A percentile compares a stretch with the other conserved stretches of the same genome.
These are phyloP conservation scores for Porites australiensis DNA, from an alignment of 64 coral and sea anemone genomes.

Conservation along the genomic window DNA sequence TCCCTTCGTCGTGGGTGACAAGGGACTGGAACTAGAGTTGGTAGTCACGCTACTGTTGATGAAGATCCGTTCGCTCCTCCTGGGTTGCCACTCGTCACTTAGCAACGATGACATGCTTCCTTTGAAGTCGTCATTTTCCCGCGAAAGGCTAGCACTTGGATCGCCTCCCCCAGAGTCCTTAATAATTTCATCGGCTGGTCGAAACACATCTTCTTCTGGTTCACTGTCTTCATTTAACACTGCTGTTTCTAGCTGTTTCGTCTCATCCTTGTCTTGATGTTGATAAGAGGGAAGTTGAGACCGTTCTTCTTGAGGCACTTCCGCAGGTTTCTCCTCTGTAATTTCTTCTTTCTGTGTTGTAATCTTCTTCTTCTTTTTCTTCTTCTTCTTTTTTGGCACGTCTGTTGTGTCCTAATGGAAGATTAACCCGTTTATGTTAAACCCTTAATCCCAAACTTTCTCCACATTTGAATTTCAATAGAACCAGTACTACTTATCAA, in stretches of 20 bases:
- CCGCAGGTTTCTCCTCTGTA: background rate
- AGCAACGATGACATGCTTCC: constrained; percentile 19
- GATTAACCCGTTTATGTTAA: too few species aligned
- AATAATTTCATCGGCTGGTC: background rate
- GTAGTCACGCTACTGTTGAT: constrained; percentile 77
- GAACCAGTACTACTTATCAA: too few species aligned
- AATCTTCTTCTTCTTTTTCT: constrained; percentile 61
- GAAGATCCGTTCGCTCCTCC: constrained; percentile 80
- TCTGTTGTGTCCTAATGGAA: constrained; percentile 23
- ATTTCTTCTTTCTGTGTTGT: background rate
- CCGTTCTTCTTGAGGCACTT: constrained; percentile 23
- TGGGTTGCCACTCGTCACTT: constrained; percentile 63
- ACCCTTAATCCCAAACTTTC: too few species aligned
- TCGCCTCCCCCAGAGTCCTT: background rate
- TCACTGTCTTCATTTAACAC: constrained; percentile 14
- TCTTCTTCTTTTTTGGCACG: constrained; percentile 63
- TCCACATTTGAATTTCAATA: too few species aligned
- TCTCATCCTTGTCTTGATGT: background rate
- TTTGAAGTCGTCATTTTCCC: constrained; percentile 15
- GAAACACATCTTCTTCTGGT: constrained; percentile 20
- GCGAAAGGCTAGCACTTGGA: background rate
- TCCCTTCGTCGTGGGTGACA: constrained; percentile 50
- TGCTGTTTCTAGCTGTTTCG: constrained; percentile 6
- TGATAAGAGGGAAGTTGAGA: background rate
- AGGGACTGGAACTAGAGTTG: constrained; percentile 58